Base-by-base conservation (phyloP, 2,888 invertebrate species). In the Ectemnius cavifrons region DNA sequence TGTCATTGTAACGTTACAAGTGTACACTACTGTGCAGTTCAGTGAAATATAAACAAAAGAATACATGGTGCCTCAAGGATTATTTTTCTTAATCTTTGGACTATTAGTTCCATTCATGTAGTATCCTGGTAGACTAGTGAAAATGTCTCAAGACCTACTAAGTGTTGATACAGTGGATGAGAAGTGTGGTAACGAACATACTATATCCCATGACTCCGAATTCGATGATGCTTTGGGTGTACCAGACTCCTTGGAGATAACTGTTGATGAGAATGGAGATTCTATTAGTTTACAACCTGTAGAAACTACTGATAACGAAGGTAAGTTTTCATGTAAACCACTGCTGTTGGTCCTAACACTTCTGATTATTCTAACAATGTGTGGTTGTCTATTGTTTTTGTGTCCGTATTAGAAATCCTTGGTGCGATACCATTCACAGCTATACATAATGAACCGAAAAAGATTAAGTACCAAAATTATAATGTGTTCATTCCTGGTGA, bases 401-500 rank as follows among this genome's bases (percentile, higher is more conserved):
- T 72, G 27, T 71, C 58, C 16, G 61, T 61, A 18, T 20, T 69
- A 86, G 84, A 80, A 69, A 58, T 49, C 5, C 76, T 59, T 23
- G 80, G 83, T 45, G 71, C 74, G 89, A 94, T 94, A 87, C 94
- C 94, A 81, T 96, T 95, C 88, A 92, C 91, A 74, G 91, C 93
- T 6, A 91, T 96, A 75, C 95, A 96, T 87, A 92, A 93, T 2
- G 90, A 93, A n/a, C 93, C 95, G 3, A 89, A 94, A 27, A 96
- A 95, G 86, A 96, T 96, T 89, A 95, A 94, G 85, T 95, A 95
- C 0, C 94, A 94, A 73, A 94, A 94, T 86, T 92, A 95, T 71
- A 94, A 94, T 91, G 94, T 97, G 79, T 97, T 97, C 91, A 95
- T 97, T 86, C 96, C 96, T 0, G 94, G 95, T 0, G 93, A 94